Evolutionary conservation across 2,113 vertebrate genomes (phyloP), one percentile per base, ranked within the genome.

Genomic region (Cryptomyrus ogoouensis): DNA sequence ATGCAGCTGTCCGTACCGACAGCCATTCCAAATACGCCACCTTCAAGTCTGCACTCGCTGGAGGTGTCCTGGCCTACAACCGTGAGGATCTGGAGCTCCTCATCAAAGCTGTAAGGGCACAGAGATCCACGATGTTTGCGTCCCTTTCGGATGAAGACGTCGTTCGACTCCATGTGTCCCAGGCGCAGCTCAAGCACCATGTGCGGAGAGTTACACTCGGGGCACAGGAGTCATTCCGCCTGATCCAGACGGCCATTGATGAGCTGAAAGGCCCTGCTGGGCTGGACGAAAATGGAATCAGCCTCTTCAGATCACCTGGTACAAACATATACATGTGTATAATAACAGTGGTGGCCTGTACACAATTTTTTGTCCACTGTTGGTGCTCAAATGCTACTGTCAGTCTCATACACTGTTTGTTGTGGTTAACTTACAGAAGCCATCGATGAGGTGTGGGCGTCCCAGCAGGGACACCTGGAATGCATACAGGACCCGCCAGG

Each of bases 81-180:
- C 17, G 5, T 21, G 4, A 8, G 0, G 56, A 58, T 9, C 21
- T 58, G 21, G 56, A 58, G 19, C 56, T 58, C 6, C 21, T 58
- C 56, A n/a, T 24, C 21, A n/a, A 6, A 2, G 21, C 56, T 2
- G 21, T 58, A 5, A 21, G 7, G 21, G 21, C 21, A 6, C 56
- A 58, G 21, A 8, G 1, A 2, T 2, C 56, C 1, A 0, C 53
- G 0, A 7, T 3, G 53, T 24, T 58, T 6, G 21, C 1, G 0
- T 2, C 21, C 6, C 1, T 58, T 2, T 58, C 5, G 53, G 53
- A 58, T 1, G 56, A 58, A 2, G 56, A 58, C 1, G 0, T 58
- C 0, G 21, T 58, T 8, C 56, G 21, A 24, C 56, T 24, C 56
- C 21, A n/a, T 2, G 21, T 24, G 21, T 58, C 56, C 56, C 1